Evolutionary conservation across 2,797 vertebrate species (phyloP), one percentile per base, ranked within the genome.

Genomic region (Phaenicophaeus curvirostris): DNA sequence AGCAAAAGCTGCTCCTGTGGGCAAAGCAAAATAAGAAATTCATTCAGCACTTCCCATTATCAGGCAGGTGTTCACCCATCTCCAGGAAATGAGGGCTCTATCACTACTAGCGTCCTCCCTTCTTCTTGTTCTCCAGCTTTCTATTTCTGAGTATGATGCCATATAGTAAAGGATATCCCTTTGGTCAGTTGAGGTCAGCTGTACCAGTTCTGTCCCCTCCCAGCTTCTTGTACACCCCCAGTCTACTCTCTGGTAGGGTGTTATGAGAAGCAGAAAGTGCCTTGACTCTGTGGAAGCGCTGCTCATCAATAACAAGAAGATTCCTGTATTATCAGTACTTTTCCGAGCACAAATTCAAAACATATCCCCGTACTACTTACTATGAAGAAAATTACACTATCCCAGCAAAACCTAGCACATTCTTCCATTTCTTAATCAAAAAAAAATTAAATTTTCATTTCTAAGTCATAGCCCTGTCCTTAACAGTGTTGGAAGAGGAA

Each of bases 1-100:
- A 71, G 15, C 12, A 66, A 69, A 69, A 50, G 16, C 5, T 1
- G 0, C 0, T 0, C 13, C 10, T 0, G 1, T 15, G 80, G 50
- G 9, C 7, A 42, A 59, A 85, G 10, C 4, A 35, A 69, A 63
- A 8, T 21, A 58, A 74, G 21, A 30, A 84, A 58, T 42, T 58
- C 2, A 41, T 39, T 57, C 17, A 12, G 20, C 4, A 2, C 23
- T 74, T 63, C 30, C 42, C 8, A n/a, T 18, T 0, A 1, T 4
- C 28, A 55, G 58, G 15, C 30, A 76, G 24, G 20, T 48, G 27
- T 30, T 55, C 48, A 72, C 14, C 12, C 13, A 63, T 12, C 20
- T 44, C 17, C 50, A 75, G 12, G 27, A 85, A 24, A 39, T 15
- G 30, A 21, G 27, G 14, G 27, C 14, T 54, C 27, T 25, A 50